Base-by-base conservation (phyloP, 2,113 vertebrate species). In the Nesoenas mayeri region DNA sequence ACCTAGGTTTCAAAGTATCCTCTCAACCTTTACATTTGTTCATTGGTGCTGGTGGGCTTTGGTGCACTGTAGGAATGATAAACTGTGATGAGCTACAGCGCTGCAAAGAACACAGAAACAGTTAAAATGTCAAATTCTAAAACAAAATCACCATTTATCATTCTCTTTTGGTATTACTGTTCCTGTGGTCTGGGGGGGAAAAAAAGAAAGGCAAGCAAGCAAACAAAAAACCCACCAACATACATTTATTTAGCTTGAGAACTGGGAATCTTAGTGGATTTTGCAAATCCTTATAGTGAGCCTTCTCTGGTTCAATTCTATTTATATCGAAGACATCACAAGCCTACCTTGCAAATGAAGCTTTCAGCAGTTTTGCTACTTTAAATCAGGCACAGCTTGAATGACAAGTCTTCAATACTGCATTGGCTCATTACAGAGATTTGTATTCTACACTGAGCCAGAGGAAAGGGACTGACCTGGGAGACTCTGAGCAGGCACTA, bases 361-460 rank as follows among this genome's bases (percentile, higher is more conserved):
- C 19, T 90, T 90, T 86, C 65, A 44, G 75, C 32, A 74, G 89
- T n/a, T 62, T 57, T 61, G 61, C 53, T 86, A 47, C 71, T 44
- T 48, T 64, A 86, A 93, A 90, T 38, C 67, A 77, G 72, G 66
- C 51, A 40, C 64, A 90, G 79, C 56, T 90, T 79, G 86, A 93
- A 57, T 88, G 85, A 74, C 65, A 78, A 65, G 29, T 67, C 88
- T 53, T 88, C 79, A 42, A 32, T 70, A 36, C 69, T 70, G 38
- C 1, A 2, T 38, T 79, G 83, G 75, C 69, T 96, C 72, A 64
- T 92, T 85, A 94, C 42, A 56, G 42, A 62, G 58, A 60, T 94
- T 77, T 87, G 86, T 88, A 75, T 93, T 95, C 93, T 79, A 58
- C 62, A 11, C 82, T 31, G 51, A 89, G 75, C 50, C 57, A 56